Conservation (phyloP, 2,888 invertebrate genomes). For the Lasioglossum zephyrum region DNA sequence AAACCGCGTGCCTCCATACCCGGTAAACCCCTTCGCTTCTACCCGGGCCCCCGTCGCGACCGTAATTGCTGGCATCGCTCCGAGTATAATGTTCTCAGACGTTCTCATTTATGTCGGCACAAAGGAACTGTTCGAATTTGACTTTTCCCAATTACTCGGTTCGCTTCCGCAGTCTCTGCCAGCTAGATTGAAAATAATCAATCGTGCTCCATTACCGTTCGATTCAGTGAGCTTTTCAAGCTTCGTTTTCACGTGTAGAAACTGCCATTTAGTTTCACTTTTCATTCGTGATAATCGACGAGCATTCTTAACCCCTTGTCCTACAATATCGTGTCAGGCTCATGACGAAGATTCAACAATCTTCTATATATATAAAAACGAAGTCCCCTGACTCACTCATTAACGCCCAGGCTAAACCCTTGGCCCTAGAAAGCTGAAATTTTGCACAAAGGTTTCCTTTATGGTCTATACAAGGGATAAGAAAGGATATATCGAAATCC, state of each 20-base stretch:
- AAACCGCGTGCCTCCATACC: slow-evolving; percentile 16
- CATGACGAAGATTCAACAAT: too few relatives aligned
- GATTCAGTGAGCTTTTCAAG: not conserved
- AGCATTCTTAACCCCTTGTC: too few relatives aligned
- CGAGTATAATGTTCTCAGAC: slow-evolving; percentile 8
- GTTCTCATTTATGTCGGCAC: not conserved
- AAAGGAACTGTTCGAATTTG: not conserved
- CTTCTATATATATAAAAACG: too few relatives aligned
- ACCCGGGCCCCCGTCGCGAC: slow-evolving; percentile 21
- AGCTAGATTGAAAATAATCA: not conserved
- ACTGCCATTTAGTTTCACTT: not conserved
- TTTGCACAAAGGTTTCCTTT: too few relatives aligned
- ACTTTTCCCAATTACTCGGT: not conserved
- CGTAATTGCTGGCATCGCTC: slow-evolving; percentile 31
- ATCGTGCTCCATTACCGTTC: not conserved
- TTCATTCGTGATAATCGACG: not conserved
- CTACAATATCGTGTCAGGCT: too few relatives aligned
- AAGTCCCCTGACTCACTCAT: too few relatives aligned
- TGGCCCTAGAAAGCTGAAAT: too few relatives aligned
- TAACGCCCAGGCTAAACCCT: too few relatives aligned
- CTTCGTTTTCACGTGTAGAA: not conserved
- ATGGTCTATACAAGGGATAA: too few relatives aligned
- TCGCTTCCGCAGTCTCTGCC: not conserved
- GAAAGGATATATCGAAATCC: too few relatives aligned
- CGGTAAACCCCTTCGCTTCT: slow-evolving; percentile 19